Conservation (phyloP, 1,140 invertebrate species). For the Ips nitidus region DNA sequence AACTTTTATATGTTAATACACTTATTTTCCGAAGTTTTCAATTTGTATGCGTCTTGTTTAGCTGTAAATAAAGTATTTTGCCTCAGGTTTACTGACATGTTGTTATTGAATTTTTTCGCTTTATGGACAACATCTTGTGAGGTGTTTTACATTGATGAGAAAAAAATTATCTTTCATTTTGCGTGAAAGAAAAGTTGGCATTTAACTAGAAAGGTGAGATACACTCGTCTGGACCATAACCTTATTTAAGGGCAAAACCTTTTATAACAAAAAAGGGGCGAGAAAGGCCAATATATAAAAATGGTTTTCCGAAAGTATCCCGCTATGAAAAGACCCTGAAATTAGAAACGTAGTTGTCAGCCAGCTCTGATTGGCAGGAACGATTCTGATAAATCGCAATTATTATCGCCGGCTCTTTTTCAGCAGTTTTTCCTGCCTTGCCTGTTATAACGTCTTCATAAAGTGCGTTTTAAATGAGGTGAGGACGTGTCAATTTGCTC, state of each 20-base stretch:
- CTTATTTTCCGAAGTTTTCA: neutral
- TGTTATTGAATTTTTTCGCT: no score
- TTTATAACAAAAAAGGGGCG: neutral
- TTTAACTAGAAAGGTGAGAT: neutral
- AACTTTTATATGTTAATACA: slow-evolving; percentile 6
- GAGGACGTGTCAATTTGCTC: neutral
- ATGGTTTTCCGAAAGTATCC: slow-evolving; percentile 8
- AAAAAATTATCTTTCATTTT: no score
- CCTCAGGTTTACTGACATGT: no score
- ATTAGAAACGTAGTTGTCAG: neutral
- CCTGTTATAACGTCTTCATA: neutral
- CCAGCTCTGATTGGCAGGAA: neutral
- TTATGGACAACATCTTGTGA: no score
- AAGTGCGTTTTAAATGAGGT: no score
- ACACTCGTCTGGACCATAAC: neutral
- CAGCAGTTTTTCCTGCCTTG: neutral
- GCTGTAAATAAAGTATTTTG: neutral
- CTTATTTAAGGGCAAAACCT: neutral
- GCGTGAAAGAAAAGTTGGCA: no score
- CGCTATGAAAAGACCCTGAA: slow-evolving; percentile 8
- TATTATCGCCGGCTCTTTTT: neutral
- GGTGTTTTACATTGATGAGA: no score
- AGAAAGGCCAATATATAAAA: slow-evolving; percentile 9
- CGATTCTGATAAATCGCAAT: slow-evolving; percentile 5
- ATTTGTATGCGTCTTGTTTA: neutral